Evolutionary conservation across 2,113 vertebrate species (phyloP), one percentile per base, ranked within the genome.

Genomic region (Pampusana beccarii): DNA sequence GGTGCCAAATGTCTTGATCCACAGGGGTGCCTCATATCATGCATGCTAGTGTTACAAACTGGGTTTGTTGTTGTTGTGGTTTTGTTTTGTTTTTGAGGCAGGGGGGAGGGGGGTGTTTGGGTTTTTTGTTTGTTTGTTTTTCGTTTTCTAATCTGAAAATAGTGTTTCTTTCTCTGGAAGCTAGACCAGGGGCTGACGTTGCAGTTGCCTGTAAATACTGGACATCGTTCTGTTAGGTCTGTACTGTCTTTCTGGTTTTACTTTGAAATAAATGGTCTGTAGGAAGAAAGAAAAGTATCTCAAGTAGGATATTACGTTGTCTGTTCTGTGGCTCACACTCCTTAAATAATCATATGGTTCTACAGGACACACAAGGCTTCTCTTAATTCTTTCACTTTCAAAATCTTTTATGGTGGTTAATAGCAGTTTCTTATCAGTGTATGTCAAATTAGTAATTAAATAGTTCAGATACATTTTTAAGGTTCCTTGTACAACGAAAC

Each of bases 381-480:
- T 82, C 33, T 78, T 57, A 82, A 46, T 64, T 64, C 72, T 82
- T 95, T 64, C 17, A 42, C 9, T 19, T 42, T 91, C 33, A 74
- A 6, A 92, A 67, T 42, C 4, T 74, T 88, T 80, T 34, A 34
- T 38, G 38, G 23, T 71, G 14, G 29, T 89, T 93, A 23, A 19
- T 13, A 58, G 69, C 53, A 67, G 16, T 92, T 94, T 91, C 64
- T 86, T 71, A 61, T 26, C 26, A n/a, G 57, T 65, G 14, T 31
- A 44, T 56, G 17, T 36, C 33, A 72, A 56, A 72, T 70, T 11
- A 64, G 14, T 72, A 73, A 75, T 53, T 82, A 89, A 65, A 61
- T 57, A 64, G 18, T 61, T 79, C 38, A 46, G 67, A 66, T 61
- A 28, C 25, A 60, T 65, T 95, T 93, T 80, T 60, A 81, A 86